Conservation (phyloP, 2,888 invertebrate species). For the Apotomis betuletana region DNA sequence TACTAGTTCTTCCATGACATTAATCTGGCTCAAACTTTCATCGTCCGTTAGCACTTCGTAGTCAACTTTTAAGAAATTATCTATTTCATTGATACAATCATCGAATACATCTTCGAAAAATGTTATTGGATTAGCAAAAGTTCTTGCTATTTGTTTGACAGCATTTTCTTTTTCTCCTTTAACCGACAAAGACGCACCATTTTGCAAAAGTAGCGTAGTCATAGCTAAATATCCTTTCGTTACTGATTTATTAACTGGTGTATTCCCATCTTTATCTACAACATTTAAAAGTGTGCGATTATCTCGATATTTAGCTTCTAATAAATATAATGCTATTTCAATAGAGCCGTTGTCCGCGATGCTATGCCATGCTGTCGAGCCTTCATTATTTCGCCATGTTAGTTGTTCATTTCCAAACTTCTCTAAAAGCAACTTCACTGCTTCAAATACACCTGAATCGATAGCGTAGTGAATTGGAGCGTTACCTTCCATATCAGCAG, state of each 20-base stretch:
- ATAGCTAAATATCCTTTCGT: neutral
- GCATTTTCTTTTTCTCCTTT: neutral
- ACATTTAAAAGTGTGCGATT: no score
- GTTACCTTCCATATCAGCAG: neutral
- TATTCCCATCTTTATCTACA: no score
- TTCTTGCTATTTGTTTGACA: slow-evolving; percentile 5
- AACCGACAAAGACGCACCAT: neutral
- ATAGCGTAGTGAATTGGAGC: neutral
- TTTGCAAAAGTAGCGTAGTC: neutral
- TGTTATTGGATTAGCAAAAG: neutral
- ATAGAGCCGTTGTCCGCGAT: neutral
- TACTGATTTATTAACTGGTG: no score
- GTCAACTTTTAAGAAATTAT: neutral
- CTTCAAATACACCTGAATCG: neutral
- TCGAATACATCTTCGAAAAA: slow-evolving; percentile 5
- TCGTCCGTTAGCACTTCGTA: slow-evolving; percentile 4
- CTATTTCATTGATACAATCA: neutral
- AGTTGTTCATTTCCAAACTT: neutral
- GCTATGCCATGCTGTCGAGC: neutral
- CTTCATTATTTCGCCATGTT: neutral
- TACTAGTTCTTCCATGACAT: slow-evolving; percentile 12
- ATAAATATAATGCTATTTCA: no score
- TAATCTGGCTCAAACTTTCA: neutral
- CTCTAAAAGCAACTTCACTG: neutral
- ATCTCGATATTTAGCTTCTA: no score